These are phyloP conservation scores for Calyptommatus sinebrachiatus DNA, from an alignment of 2,113 vertebrate genomes.

Conservation along the genomic window DNA sequence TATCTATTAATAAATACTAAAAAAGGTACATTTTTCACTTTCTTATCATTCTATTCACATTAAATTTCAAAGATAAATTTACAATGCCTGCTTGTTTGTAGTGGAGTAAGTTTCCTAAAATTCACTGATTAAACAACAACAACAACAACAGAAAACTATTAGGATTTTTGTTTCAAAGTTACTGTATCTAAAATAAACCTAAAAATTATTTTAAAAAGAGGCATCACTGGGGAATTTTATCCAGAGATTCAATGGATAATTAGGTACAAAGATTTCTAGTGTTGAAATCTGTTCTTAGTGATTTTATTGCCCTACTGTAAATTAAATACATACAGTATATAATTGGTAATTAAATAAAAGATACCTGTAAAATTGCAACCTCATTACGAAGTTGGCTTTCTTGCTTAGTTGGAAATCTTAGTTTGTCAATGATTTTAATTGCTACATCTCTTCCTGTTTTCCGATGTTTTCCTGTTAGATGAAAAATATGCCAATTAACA, in stretches of 20 bases:
- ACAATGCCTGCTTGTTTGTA: neutral
- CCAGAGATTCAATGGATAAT: constrained; percentile 1
- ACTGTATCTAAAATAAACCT: constrained; percentile 1
- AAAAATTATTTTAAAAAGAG: constrained; percentile 12
- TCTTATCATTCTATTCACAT: neutral
- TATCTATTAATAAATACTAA: neutral
- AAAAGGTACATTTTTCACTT: too few species aligned
- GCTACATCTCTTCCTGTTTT: constrained; percentile 97
- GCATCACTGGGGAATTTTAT: constrained; percentile 9
- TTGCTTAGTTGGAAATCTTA: constrained; percentile 96
- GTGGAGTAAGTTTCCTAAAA: neutral
- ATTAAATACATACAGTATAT: constrained; percentile 26
- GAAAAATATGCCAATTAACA: constrained; percentile 49
- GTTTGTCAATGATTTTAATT: constrained; percentile 98
- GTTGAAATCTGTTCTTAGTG: constrained; percentile 6
- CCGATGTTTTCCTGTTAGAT: constrained; percentile 89
- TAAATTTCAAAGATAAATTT: neutral
- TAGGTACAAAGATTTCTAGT: constrained; percentile 4
- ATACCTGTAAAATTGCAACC: constrained; percentile 97
- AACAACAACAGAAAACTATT: constrained; percentile 1
- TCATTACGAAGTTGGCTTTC: constrained; percentile 97
- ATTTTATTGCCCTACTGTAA: constrained; percentile 35
- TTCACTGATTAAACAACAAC: neutral
- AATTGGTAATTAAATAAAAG: constrained; percentile 48
- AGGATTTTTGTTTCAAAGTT: constrained; percentile 26